phyloP scores from a whole-genome alignment of 2,797 vertebrate species.

The Gorsachius magnificus region DNA sequence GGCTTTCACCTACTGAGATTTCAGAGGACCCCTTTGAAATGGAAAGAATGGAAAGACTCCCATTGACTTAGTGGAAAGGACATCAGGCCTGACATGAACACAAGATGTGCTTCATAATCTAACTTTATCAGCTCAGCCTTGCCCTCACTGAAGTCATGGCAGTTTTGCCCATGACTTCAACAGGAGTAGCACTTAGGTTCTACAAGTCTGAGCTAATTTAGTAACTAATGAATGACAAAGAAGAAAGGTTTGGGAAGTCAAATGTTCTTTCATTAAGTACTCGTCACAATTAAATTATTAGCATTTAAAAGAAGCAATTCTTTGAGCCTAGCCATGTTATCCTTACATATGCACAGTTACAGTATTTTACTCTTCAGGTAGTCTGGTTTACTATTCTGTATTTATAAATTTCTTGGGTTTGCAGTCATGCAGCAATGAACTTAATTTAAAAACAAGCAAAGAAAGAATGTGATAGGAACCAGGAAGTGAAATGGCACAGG shows the following conservation, averaged over 20 bases:
- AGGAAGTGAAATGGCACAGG: not conserved
- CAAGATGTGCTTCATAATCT: not conserved
- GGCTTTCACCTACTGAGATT: not conserved
- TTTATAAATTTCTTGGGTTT: not conserved
- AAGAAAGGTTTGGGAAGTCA: not conserved
- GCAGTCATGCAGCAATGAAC: not conserved
- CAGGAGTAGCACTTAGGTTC: not conserved
- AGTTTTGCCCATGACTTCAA: not conserved
- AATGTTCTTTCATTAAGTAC: not conserved
- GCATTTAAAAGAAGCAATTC: not conserved
- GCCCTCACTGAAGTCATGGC: not conserved
- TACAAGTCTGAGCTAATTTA: not conserved
- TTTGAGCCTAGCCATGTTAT: not conserved
- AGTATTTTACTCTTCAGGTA: not conserved
- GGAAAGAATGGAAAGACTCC: slow-evolving; percentile 18
- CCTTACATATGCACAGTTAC: not conserved
- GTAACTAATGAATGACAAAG: not conserved
- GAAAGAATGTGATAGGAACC: not conserved
- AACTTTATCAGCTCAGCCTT: not conserved
- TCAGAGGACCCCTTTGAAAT: not conserved
- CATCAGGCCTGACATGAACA: not conserved
- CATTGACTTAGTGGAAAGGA: slow-evolving; percentile 1
- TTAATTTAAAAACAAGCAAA: not conserved
- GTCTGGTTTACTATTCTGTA: not conserved
- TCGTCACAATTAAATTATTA: not conserved